Conservation (phyloP, 2,888 invertebrate genomes). For the Dynastes tityus region DNA sequence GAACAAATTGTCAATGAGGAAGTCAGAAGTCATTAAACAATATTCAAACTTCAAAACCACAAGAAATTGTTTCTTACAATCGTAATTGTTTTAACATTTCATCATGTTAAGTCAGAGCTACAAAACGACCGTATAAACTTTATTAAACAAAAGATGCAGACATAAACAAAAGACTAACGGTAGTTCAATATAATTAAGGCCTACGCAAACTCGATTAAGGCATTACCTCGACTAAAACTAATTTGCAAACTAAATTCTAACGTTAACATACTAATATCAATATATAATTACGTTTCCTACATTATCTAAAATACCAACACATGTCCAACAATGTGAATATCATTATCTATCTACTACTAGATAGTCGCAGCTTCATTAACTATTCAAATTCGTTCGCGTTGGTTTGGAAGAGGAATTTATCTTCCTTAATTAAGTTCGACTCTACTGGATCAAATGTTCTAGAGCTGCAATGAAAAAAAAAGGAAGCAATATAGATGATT, state of each 20-base stretch:
- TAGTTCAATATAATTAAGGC: neutral
- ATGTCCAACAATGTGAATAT: neutral
- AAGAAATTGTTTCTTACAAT: too few species aligned
- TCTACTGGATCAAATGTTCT: too few species aligned
- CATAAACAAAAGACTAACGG: neutral
- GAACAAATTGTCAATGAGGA: neutral
- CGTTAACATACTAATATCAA: too few species aligned
- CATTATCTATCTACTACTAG: slow-evolving; percentile 1
- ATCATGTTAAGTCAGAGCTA: too few species aligned
- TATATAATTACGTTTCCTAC: slow-evolving; percentile 11
- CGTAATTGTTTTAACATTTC: too few species aligned
- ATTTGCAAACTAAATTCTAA: too few species aligned
- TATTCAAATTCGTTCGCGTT: neutral
- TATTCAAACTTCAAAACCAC: too few species aligned
- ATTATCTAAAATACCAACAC: slow-evolving; percentile 20
- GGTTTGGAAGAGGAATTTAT: too few species aligned
- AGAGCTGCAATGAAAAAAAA: too few species aligned
- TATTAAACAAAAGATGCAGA: neutral
- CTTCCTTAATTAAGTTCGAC: too few species aligned
- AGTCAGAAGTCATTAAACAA: too few species aligned
- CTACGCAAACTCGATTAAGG: neutral
- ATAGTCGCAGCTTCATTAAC: slow-evolving; percentile 6
- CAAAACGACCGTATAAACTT: neutral
- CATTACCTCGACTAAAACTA: neutral
- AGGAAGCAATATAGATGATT: too few species aligned